Evolutionary conservation across 1,140 invertebrate species (phyloP), one percentile per base, ranked within the genome.

Genomic region (Oedothorax gibbosus): DNA sequence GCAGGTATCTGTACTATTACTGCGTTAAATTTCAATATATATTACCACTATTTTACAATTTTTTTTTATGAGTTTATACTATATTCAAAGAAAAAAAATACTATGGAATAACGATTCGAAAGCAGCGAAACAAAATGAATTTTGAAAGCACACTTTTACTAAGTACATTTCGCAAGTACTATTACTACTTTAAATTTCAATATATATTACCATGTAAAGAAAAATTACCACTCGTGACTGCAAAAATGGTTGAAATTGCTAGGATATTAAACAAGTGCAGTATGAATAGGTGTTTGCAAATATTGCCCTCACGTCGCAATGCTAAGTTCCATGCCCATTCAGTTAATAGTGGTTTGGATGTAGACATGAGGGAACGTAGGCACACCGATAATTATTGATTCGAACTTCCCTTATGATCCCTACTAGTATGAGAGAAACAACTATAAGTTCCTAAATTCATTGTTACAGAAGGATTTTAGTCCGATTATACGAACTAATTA

Each of bases 261-360:
- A 84, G 11, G n/a, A 66, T 62, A 75, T 56, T 66, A 35, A 75
- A 66, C 62, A 84, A 54, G 56, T 75, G 18, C 56, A 84, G 35
- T 20, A 75, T 50, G 18, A 84, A 51, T 0, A 84, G 69, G 50
- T 75, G 20, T 10, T 75, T 75, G 50, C 65, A 54, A 75, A n/a
- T 49, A 10, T 51, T 75, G 65, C 53, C 68, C 62, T 82, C 56
- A 66, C 56, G 56, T 75, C 71, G 76, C 20, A 57, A n/a, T 76
- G 50, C n/a, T 11, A 72, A 84, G 81, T 84, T 84, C 81, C 71
- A 84, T 84, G 81, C 71, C 81, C 81, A 84, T 76, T 84, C 35
- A 51, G 71, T 84, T 21, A 75, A 75, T 64, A 53, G 71, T 66
- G 81, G 76, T 64, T 72, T 84, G 53, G 62, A 62, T 65, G 81